phyloP scores from a whole-genome alignment of 2,797 vertebrate genomes.

The Somateria mollissima region DNA sequence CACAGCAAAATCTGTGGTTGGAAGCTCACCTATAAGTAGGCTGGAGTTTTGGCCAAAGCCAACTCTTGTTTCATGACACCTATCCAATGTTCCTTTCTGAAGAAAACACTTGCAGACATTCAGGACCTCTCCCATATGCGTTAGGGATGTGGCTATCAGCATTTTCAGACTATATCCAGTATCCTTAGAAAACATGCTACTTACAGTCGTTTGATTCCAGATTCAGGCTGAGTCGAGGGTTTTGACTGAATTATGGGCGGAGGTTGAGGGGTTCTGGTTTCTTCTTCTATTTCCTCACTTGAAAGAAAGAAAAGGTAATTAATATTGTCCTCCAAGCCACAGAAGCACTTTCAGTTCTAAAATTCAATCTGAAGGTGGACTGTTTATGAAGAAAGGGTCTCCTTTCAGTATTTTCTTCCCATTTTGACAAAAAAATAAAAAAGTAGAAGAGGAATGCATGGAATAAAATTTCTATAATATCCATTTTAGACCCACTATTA shows the following conservation, averaged over 20 bases:
- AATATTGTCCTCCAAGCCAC: neutral
- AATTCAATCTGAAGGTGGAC: too few species aligned
- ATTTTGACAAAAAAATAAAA: neutral
- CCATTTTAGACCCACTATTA: neutral
- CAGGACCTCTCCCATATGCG: neutral
- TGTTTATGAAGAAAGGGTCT: neutral
- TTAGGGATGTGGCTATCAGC: neutral
- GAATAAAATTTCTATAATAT: neutral
- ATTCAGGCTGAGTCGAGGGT: conserved; percentile 88
- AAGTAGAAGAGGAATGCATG: neutral
- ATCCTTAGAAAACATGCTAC: conserved; percentile 63
- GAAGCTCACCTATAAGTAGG: neutral
- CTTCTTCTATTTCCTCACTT: conserved; percentile 93
- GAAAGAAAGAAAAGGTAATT: conserved; percentile 23
- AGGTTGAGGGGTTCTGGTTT: conserved; percentile 79
- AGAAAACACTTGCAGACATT: neutral
- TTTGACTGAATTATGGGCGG: conserved; percentile 81
- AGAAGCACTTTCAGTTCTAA: too few species aligned
- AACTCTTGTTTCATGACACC: neutral
- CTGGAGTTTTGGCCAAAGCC: neutral
- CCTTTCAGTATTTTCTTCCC: neutral
- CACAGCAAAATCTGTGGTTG: neutral
- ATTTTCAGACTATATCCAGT: neutral
- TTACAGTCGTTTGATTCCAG: conserved; percentile 97
- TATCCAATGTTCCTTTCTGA: neutral